phyloP scores from a whole-genome alignment of 1,140 invertebrate genomes.

The Stratiolaelaps scimitus region DNA sequence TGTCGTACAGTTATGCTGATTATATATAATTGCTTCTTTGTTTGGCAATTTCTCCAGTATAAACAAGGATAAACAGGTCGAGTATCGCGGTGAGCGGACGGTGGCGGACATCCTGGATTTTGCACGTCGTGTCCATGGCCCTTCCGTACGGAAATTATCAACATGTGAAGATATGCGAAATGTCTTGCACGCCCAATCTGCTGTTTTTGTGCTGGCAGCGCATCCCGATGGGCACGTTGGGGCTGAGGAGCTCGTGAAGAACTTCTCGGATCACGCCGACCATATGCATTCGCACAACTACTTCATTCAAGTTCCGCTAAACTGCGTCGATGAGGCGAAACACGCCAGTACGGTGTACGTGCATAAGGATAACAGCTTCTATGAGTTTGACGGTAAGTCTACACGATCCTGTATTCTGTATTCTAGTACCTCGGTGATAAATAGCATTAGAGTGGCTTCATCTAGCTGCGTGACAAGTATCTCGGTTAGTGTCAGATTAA shows the following conservation, averaged over 20 bases:
- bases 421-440: no score
- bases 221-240: constrained; percentile 17
- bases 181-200: not conserved
- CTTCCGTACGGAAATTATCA: constrained; percentile 29
- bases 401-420: no score
- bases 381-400: constrained; percentile 54
- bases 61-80: constrained; percentile 63
- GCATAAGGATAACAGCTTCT: constrained; percentile 60
- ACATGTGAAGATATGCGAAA: constrained; percentile 10
- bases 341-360: constrained; percentile 61
- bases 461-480: no score
- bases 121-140: constrained; percentile 68
- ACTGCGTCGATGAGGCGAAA: constrained; percentile 37
- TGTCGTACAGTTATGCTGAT: not conserved
- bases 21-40: not conserved
- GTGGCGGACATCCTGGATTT: constrained; percentile 88
- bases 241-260: constrained; percentile 19
- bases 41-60: constrained; percentile 51
- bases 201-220: constrained; percentile 3
- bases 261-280: constrained; percentile 13
- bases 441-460: no score
- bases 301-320: constrained; percentile 5
- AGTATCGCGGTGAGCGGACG: constrained; percentile 73
- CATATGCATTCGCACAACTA: constrained; percentile 22
- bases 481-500: no score